Evolutionary conservation across 2,797 vertebrate genomes (phyloP).

Genomic region (Sternarchorhynchus goeldii): DNA sequence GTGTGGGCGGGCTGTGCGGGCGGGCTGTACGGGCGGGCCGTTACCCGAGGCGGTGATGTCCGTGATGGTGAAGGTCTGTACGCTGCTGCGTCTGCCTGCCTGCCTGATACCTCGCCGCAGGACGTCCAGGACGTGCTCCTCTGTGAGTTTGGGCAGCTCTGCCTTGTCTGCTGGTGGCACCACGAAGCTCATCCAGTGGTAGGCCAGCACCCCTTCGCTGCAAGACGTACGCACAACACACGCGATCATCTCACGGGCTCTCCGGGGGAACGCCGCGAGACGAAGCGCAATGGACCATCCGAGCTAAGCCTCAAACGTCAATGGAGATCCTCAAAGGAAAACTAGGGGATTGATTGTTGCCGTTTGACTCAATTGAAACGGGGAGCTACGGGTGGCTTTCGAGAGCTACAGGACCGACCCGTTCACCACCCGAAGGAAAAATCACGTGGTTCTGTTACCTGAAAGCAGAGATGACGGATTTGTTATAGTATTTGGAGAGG

Average conservation of each 20-base stretch:
- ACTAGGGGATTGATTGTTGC: background rate
- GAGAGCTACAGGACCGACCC: background rate
- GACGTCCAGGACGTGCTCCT: slow-evolving; percentile 65
- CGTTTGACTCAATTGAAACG: background rate
- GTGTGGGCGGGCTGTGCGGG: too few relatives aligned
- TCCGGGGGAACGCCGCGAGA: too few relatives aligned
- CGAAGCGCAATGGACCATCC: too few relatives aligned
- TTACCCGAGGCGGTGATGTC: slow-evolving; percentile 71
- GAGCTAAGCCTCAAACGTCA: too few relatives aligned
- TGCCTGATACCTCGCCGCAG: slow-evolving; percentile 57
- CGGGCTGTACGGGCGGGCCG: background rate
- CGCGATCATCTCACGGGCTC: too few relatives aligned
- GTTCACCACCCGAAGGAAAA: background rate
- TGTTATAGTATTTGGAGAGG: slow-evolving; percentile 68
- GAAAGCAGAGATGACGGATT: slow-evolving; percentile 75
- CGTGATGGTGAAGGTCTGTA: slow-evolving; percentile 45
- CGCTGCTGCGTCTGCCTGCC: background rate
- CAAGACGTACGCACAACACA: slow-evolving; percentile 11
- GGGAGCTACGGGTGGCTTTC: background rate
- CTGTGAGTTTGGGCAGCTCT: slow-evolving; percentile 65
- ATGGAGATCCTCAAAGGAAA: too few relatives aligned
- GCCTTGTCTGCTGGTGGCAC: slow-evolving; percentile 66
- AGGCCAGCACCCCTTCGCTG: slow-evolving; percentile 76
- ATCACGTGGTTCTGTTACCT: slow-evolving; percentile 64
- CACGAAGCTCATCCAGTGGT: slow-evolving; percentile 75